Evolutionary conservation across 2,797 vertebrate species (phyloP), one percentile per base, ranked within the genome.

Genomic region (Crenichthys baileyi): DNA sequence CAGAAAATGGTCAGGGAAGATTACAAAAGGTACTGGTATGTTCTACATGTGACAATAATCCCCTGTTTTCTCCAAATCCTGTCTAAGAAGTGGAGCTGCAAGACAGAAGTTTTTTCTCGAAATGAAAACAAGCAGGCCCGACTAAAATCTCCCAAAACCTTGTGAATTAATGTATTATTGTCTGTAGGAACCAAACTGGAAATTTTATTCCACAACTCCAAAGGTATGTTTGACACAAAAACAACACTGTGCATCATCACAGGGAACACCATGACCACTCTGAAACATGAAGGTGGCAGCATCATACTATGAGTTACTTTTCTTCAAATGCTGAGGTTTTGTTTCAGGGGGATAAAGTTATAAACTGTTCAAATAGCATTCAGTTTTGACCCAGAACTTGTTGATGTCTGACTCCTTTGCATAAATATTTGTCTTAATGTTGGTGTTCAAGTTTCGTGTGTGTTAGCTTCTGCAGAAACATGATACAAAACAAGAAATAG

Each of bases 401-500:
- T 36, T 36, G 36, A n/a, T 41, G 36, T 41, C 2, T 55, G 56
- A 41, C 39, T 22, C 53, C 48, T 11, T 5, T 36, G 5, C 18
- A 31, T 31, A 53, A 29, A 53, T 29, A 22, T 53, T 36, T 31
- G 15, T 36, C 12, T 24, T 36, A 11, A n/a, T 7, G n/a, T 44
- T 16, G 12, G 15, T 31, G 26, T 61, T 67, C 1, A 67, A 41
- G 39, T n/a, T 68, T 44, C 44, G 20, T 44, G 44, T 68, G 2
- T 4, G 12, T 68, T 16, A 46, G 24, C 41, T 26, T 26, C 24
- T 46, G 1, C 2, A 70, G n/a, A 26, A 16, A 70, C 67, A 48
- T 68, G 22, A 44, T n/a, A 12, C 13, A 53, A 11, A 75, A 78
- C 55, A 60, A 46, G 41, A 83, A 71, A 70, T 58, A 86, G 36